Evolutionary conservation across 2,113 vertebrate species (phyloP).

Genomic region (Pseudorasbora parva): DNA sequence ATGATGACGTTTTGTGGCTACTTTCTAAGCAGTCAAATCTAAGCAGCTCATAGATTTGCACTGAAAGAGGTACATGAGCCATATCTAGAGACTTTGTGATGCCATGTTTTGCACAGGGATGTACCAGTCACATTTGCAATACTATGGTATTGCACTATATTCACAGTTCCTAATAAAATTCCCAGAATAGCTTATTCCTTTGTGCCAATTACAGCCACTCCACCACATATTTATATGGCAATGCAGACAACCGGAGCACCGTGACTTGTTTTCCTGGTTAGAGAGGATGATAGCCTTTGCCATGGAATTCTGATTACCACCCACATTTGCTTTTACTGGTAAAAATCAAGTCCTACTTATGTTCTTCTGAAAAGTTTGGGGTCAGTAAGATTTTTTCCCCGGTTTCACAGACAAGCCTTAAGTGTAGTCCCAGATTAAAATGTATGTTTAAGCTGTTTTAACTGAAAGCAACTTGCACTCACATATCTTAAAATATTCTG

Average conservation of each 20-base stretch:
- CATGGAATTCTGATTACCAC: not conserved
- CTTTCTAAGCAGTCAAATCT: not conserved
- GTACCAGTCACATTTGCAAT: not conserved
- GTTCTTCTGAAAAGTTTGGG: not conserved
- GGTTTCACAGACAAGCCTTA: too few species aligned
- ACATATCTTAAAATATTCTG: too few species aligned
- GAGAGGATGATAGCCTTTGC: not conserved
- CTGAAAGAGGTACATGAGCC: not conserved
- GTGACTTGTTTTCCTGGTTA: constrained; percentile 13
- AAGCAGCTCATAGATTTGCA: not conserved
- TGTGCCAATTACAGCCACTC: not conserved
- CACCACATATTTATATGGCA: constrained; percentile 14
- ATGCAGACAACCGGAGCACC: not conserved
- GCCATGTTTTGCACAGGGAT: not conserved
- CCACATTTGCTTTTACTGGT: constrained; percentile 12
- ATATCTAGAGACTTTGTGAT: not conserved
- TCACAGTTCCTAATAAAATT: not conserved
- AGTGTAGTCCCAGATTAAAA: too few species aligned
- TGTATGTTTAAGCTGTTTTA: too few species aligned
- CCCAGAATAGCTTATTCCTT: not conserved
- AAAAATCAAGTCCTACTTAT: not conserved
- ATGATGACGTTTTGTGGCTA: not conserved
- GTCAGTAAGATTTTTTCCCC: not conserved
- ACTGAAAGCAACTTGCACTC: too few species aligned
- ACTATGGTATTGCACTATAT: not conserved